Percentiles rank a stretch among this genome's conserved stretches.
phyloP scores from a whole-genome alignment of 2,113 vertebrate genomes.

The Xyrauchen texanus region DNA sequence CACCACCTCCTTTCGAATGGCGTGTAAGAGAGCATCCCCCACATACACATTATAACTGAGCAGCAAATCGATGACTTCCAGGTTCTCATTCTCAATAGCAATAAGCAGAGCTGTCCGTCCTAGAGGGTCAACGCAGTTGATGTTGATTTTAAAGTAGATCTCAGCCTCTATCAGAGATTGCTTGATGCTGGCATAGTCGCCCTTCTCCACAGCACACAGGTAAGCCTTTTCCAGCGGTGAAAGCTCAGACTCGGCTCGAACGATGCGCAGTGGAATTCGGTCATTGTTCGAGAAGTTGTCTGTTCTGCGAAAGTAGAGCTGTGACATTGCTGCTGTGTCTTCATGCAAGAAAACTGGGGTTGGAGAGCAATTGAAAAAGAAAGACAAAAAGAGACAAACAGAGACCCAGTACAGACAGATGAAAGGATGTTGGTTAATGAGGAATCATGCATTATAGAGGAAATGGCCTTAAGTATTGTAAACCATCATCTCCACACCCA shows the following conservation, averaged over 20 bases:
- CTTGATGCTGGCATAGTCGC: slow-evolving; percentile 94
- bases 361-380: slow-evolving; percentile 40
- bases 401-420: slow-evolving; percentile 3
- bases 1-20: slow-evolving; percentile 96
- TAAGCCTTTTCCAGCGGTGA: slow-evolving; percentile 92
- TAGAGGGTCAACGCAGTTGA: slow-evolving; percentile 97
- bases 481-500: slow-evolving; percentile 40
- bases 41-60: slow-evolving; percentile 91
- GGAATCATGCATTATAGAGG: slow-evolving; percentile 35
- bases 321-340: slow-evolving; percentile 88
- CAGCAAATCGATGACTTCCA: slow-evolving; percentile 94
- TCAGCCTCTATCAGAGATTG: slow-evolving; percentile 94
- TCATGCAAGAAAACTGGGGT: slow-evolving; percentile 62
- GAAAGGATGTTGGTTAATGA: slow-evolving; percentile 28
- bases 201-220: slow-evolving; percentile 92
- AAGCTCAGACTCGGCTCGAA: slow-evolving; percentile 92
- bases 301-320: slow-evolving; percentile 93
- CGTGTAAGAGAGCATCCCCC: slow-evolving; percentile 94
- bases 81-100: slow-evolving; percentile 97
- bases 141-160: slow-evolving; percentile 99
- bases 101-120: slow-evolving; percentile 97
- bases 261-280: slow-evolving; percentile 94
- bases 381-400: background rate
- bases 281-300: slow-evolving; percentile 90
- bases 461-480: slow-evolving; percentile 34